Evolutionary conservation across 2,113 vertebrate species (phyloP), one percentile per base, ranked within the genome.

Genomic region (Nannospalax galili): DNA sequence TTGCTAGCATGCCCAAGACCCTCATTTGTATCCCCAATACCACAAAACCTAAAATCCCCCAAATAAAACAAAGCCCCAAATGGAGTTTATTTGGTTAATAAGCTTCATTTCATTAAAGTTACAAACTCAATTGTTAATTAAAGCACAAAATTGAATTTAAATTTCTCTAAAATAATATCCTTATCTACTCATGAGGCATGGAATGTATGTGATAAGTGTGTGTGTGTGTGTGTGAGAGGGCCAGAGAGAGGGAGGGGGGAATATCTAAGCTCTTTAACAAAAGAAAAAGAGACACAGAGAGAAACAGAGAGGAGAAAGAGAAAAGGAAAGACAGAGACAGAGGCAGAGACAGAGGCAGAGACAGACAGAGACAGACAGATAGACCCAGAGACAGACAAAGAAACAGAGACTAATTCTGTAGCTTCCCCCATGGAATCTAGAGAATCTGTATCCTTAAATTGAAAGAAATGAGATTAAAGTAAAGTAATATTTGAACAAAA

Each of bases 71-170:
- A 87, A 86, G 28, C 62, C 60, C 65, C 65, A 80, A 62, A 35
- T 3, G 40, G 52, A 48, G 69, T 7, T 90, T 91, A 86, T 90
- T 92, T 97, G 45, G 37, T 78, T 40, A 60, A 77, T 69, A 93
- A 88, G 32, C 52, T 88, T 52, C 73, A 28, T 92, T 88, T 96
- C 75, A 22, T 92, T 75, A 35, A 81, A 94, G 62, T 62, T 94
- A 58, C 11, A 95, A 78, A 19, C 94, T 88, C 37, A 90, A 11
- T 58, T 84, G 37, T 94, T 96, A 92, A 79, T 85, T 80, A 84
- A 93, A 93, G 24, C 10, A 69, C 37, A 74, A 74, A 84, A 69
- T 85, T 12, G 40, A 88, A 85, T 73, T 16, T 88, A 65, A 87
- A 24, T 48, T 85, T 96, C 40, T 90, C 62, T 69, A 72, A 79